These are phyloP conservation scores for Pangasianodon gigas DNA, from an alignment of 2,113 vertebrate species.

Conservation along the genomic window DNA sequence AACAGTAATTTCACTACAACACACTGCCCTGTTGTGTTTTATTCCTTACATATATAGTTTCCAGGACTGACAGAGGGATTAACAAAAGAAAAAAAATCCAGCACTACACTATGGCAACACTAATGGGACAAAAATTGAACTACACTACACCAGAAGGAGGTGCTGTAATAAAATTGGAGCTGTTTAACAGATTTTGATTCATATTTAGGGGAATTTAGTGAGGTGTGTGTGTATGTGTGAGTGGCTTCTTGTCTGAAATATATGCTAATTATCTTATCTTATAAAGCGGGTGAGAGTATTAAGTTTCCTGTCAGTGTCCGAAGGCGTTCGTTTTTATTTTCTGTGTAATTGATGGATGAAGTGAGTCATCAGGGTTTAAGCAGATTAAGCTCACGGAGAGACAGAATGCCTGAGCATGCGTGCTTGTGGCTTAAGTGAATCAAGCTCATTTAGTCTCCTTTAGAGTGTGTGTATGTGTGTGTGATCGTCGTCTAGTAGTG, in stretches of 20 bases:
- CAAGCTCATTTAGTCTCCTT: constrained; percentile 4
- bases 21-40: no score
- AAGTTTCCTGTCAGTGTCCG: constrained; percentile 1
- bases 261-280: constrained; percentile 4
- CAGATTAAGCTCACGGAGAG: not conserved
- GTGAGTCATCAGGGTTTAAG: constrained; percentile 26
- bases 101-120: not conserved
- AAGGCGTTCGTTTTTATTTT: not conserved
- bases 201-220: not conserved
- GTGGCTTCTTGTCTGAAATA: not conserved
- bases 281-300: not conserved
- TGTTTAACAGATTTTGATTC: not conserved
- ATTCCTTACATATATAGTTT: no score
- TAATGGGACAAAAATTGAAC: not conserved
- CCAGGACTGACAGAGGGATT: no score
- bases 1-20: no score
- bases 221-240: not conserved
- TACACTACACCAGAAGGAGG: not conserved
- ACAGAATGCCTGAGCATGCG: not conserved
- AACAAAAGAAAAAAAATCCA: no score
- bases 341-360: constrained; percentile 29
- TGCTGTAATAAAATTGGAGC: not conserved
- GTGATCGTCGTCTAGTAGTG: not conserved
- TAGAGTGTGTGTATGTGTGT: not conserved
- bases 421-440: constrained; percentile 13